Evolutionary conservation across 2,888 invertebrate genomes (phyloP).

Genomic region (Pachydiplax longipennis): DNA sequence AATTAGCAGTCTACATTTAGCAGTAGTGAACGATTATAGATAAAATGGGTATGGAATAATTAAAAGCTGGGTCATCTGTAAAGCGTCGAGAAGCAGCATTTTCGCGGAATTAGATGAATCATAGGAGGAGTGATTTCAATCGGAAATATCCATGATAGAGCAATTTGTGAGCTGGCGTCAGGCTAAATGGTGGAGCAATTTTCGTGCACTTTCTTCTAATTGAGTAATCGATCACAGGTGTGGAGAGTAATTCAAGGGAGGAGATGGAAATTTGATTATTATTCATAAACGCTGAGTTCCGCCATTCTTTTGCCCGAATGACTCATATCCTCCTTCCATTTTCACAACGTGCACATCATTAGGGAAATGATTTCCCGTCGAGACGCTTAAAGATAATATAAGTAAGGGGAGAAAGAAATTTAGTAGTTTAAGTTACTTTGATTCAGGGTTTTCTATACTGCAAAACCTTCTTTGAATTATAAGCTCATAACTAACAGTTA

Average conservation of each 20-base stretch:
- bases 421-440: too few relatives aligned
- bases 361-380: background rate
- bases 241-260: too few relatives aligned
- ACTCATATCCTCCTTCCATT: background rate
- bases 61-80: too few relatives aligned
- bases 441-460: too few relatives aligned
- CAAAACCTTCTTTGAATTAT: too few relatives aligned
- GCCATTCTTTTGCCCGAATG: background rate
- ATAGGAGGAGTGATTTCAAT: background rate
- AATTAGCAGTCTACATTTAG: too few relatives aligned
- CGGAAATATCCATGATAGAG: background rate
- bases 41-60: background rate
- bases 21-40: background rate
- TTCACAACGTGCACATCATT: background rate
- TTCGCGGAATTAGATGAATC: background rate
- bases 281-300: background rate
- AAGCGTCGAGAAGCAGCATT: background rate
- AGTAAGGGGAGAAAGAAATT: background rate
- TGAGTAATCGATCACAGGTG: background rate
- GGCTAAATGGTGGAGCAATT: background rate
- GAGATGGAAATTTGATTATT: background rate
- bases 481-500: too few relatives aligned
- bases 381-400: background rate
- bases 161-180: background rate
- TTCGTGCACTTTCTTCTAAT: background rate